Percentiles rank a stretch among this genome's conserved stretches.
Evolutionary conservation across 2,797 vertebrate species (phyloP).

Genomic region (Hybognathus amarus): DNA sequence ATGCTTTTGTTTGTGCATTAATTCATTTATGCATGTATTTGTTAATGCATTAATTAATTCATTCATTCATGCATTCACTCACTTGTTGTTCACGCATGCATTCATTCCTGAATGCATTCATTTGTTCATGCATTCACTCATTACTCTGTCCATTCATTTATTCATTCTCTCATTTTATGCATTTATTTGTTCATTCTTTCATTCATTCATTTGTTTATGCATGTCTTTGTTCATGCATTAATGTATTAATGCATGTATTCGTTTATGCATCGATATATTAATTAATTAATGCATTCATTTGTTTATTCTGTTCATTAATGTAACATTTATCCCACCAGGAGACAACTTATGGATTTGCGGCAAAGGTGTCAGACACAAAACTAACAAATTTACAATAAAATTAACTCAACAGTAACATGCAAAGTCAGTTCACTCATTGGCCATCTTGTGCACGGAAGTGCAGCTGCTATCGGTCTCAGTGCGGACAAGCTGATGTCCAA

Average conservation of each 20-base stretch:
- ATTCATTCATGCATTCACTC: background rate
- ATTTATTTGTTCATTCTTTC: background rate
- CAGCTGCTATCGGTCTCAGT: background rate
- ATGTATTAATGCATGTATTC: background rate
- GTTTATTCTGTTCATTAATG: background rate
- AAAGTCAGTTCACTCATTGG: background rate
- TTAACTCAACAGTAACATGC: background rate
- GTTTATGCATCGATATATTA: rapidly evolving
- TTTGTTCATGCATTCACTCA: rapidly evolving
- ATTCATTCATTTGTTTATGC: background rate
- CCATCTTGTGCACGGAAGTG: background rate
- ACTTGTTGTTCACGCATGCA: no score
- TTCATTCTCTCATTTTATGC: background rate
- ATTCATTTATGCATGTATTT: background rate
- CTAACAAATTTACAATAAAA: background rate
- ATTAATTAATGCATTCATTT: background rate
- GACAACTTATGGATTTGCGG: background rate
- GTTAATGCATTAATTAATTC: no score
- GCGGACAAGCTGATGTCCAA: background rate
- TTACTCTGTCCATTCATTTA: background rate
- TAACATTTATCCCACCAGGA: background rate
- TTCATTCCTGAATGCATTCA: background rate
- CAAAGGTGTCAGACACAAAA: background rate
- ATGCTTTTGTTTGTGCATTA: no score
- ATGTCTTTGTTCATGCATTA: background rate